Evolutionary conservation across 2,113 vertebrate genomes (phyloP).

Genomic region (Hippolais icterina): DNA sequence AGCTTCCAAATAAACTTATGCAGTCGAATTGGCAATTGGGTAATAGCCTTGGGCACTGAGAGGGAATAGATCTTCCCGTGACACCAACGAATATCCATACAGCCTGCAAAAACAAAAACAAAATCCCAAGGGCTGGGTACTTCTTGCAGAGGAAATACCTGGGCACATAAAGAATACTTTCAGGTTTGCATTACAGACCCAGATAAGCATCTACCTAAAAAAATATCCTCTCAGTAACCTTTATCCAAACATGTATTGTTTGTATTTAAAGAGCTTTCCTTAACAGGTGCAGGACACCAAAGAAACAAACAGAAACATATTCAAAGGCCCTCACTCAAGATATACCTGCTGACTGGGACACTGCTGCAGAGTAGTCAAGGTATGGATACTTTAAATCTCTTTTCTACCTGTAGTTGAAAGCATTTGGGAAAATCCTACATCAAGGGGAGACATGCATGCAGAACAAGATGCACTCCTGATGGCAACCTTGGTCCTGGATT

Average conservation of each 20-base stretch:
- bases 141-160: not conserved
- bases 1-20: constrained; percentile 84
- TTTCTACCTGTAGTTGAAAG: not conserved
- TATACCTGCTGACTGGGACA: not conserved
- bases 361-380: not conserved
- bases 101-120: constrained; percentile 65
- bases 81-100: constrained; percentile 65
- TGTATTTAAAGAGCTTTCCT: not conserved
- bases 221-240: not conserved
- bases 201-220: not conserved
- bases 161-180: not conserved
- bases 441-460: rapidly evolving
- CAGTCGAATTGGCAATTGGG: constrained; percentile 76
- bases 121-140: not conserved
- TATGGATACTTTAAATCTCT: not conserved
- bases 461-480: not conserved
- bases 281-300: not conserved
- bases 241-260: not conserved
- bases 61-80: constrained; percentile 55
- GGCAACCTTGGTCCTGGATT: not conserved
- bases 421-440: not conserved
- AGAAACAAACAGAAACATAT: not conserved
- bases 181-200: not conserved
- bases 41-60: constrained; percentile 69
- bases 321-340: not conserved